phyloP scores from a whole-genome alignment of 2,797 vertebrate genomes.

The Psittacula derbiana region DNA sequence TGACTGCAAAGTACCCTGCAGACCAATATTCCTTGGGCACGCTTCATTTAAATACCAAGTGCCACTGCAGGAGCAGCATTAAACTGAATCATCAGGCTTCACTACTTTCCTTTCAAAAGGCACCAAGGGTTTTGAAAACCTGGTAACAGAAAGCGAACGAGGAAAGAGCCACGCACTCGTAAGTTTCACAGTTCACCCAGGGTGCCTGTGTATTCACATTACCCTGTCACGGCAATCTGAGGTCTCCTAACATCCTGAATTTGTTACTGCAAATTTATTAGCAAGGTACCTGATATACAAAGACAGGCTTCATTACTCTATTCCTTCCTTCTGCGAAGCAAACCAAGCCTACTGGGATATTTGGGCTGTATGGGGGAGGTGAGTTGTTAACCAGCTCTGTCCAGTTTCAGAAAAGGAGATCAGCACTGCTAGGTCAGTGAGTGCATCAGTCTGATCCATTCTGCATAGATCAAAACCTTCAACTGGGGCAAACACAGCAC shows the following conservation, averaged over 20 bases:
- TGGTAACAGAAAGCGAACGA: neutral
- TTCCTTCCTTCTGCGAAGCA: neutral
- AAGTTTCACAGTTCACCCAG: neutral
- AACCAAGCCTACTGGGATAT: neutral
- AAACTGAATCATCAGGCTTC: slow-evolving; percentile 15
- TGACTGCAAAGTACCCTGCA: slow-evolving; percentile 14
- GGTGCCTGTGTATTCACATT: neutral
- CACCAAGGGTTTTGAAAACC: neutral
- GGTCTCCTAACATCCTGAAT: neutral
- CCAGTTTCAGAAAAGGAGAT: neutral
- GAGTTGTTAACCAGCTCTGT: neutral
- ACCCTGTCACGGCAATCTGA: neutral
- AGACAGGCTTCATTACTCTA: neutral
- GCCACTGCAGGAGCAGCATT: neutral
- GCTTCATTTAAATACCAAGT: slow-evolving; percentile 31
- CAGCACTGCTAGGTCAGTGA: neutral
- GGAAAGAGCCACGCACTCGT: neutral
- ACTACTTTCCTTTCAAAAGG: slow-evolving; percentile 12
- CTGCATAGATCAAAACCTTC: neutral
- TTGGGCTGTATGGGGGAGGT: neutral
- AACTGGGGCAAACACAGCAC: neutral
- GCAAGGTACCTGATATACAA: neutral
- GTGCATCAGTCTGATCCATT: neutral
- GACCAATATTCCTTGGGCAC: neutral
- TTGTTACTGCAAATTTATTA: neutral